A percentile compares a stretch with the other conserved stretches of the same genome.
Conservation (phyloP, 2,797 vertebrate species). For the Chloroceryle inda region DNA sequence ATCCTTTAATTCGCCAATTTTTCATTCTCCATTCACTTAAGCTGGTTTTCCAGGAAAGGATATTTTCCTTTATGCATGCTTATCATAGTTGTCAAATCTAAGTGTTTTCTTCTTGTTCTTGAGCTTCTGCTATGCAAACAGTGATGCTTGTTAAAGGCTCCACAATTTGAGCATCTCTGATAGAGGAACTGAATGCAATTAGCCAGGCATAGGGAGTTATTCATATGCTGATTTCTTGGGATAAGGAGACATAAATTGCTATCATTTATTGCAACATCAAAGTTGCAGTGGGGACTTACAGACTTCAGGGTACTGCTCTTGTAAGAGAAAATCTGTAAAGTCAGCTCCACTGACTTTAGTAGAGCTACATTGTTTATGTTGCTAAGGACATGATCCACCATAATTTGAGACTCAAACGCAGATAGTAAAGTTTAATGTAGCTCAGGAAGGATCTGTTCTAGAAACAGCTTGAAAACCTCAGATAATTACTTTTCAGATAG, state of each 20-base stretch:
- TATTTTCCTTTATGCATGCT: neutral
- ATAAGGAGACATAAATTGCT: neutral
- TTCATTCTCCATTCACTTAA: neutral
- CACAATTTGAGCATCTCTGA: neutral
- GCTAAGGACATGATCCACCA: neutral
- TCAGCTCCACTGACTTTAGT: neutral
- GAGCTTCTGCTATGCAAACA: neutral
- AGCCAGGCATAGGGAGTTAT: neutral
- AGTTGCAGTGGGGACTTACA: neutral
- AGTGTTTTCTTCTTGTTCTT: neutral
- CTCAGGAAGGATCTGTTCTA: slow-evolving; percentile 34
- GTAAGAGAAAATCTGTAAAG: neutral
- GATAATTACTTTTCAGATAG: slow-evolving; percentile 48
- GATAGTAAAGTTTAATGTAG: slow-evolving; percentile 38
- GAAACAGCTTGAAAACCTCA: slow-evolving; percentile 46
- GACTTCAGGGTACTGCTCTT: neutral
- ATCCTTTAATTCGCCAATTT: neutral
- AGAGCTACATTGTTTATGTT: neutral
- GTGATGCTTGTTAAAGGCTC: neutral
- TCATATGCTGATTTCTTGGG: neutral
- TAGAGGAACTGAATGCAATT: accelerated
- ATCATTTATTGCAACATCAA: accelerated
- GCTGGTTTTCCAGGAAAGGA: neutral
- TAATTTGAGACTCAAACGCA: slow-evolving; percentile 13
- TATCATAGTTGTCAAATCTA: neutral